Evolutionary conservation across 2,797 vertebrate species (phyloP).

Genomic region (Heterohyrax brucei): DNA sequence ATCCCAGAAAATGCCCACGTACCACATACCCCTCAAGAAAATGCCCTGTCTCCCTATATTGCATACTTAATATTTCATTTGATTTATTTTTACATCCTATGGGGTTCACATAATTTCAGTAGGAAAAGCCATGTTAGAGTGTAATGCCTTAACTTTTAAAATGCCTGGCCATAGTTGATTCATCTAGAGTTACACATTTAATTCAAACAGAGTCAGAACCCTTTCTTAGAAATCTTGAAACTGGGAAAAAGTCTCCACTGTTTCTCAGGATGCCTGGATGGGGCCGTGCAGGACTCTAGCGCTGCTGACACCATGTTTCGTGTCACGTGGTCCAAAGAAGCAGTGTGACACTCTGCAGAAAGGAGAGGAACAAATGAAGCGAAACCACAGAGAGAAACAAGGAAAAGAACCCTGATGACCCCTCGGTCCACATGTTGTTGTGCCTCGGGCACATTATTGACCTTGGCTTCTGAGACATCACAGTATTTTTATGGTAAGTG

Average conservation of each 20-base stretch:
- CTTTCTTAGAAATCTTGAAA: background rate
- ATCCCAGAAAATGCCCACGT: background rate
- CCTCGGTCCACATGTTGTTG: background rate
- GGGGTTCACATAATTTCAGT: background rate
- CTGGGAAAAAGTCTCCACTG: background rate
- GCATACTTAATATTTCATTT: background rate
- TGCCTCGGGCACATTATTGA: background rate
- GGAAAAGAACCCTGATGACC: background rate
- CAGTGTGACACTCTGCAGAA: background rate
- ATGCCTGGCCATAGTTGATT: constrained; percentile 1
- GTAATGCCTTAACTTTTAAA: background rate
- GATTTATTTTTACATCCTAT: background rate
- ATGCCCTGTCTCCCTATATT: background rate
- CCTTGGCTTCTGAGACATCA: background rate
- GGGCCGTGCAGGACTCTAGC: background rate
- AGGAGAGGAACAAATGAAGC: background rate
- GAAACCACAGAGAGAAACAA: background rate
- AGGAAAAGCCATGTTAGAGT: background rate
- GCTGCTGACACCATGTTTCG: background rate
- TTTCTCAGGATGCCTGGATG: background rate
- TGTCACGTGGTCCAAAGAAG: background rate
- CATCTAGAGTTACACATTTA: constrained; percentile 13
- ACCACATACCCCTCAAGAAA: background rate
- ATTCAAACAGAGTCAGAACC: background rate
- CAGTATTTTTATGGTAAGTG: background rate